Evolutionary conservation across 2,113 vertebrate genomes (phyloP).

Genomic region (Balaenoptera acutorostrata): DNA sequence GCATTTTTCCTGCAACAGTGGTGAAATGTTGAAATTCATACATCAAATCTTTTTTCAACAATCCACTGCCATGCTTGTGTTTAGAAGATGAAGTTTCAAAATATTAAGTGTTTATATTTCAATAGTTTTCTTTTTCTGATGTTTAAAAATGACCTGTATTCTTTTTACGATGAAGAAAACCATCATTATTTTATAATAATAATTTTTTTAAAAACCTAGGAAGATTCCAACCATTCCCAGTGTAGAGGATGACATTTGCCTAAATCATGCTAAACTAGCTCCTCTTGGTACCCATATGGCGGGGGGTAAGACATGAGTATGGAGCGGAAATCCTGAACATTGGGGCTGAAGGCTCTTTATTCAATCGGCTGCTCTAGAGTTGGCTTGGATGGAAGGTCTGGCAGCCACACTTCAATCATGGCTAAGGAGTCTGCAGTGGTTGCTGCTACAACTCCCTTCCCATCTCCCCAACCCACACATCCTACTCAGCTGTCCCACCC

Average conservation of each 20-base stretch:
- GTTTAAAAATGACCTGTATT: not conserved
- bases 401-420: not conserved
- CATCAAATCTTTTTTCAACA: not conserved
- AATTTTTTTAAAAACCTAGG: not conserved
- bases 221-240: not conserved
- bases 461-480: not conserved
- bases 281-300: not conserved
- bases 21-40: slow-evolving; percentile 4
- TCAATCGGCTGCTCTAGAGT: fast-evolving
- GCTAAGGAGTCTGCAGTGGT: not conserved
- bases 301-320: not conserved
- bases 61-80: not conserved
- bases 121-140: not conserved
- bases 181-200: not conserved
- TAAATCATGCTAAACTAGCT: not conserved
- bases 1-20: not conserved
- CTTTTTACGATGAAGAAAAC: not conserved
- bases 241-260: not conserved
- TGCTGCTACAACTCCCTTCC: not conserved
- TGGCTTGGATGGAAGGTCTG: not conserved
- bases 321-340: not conserved
- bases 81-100: slow-evolving; percentile 22
- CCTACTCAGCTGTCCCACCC: not conserved
- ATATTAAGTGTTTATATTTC: not conserved
- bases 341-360: not conserved